Base-by-base conservation (phyloP, 1,140 invertebrate species). In the Orussus abietinus region DNA sequence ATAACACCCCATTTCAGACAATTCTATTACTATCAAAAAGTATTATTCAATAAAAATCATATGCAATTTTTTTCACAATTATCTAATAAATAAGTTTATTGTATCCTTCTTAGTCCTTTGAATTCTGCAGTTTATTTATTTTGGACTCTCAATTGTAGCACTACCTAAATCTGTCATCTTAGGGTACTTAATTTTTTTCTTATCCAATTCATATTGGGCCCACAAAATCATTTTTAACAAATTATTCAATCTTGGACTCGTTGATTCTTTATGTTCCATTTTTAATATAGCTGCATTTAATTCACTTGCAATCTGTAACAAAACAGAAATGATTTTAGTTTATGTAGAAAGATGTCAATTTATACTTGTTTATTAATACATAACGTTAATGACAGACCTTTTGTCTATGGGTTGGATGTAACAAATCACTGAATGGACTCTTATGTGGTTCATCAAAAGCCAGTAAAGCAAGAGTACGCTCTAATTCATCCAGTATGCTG, bases 391-490 rank as follows among this genome's bases (percentile, higher is more conserved):
- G n/a, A n/a, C n/a, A n/a, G n/a, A 91, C 90, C 80, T 96, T 96
- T 74, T 98, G 92, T 54, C 92, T 78, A 62, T 96, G 92, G 18
- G 90, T 87, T 4, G 88, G 83, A 54, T 92, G 84, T n/a, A 99
- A 73, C 10, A 99, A 75, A 69, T 98, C 93, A 26, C 91, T 88
- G 75, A 97, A 98, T 1, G 96, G 96, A 46, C 92, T 96, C 35
- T 82, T 84, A 51, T 90, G 84, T 1, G 96, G 96, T 57, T 98
- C 91, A 43, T 98, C 95, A 72, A 99, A 99, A 5, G 96, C 96
- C 6, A 99, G 71, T 10, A 99, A 72, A 0, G 96, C 94, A 22
- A 98, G 72, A 0, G 96, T 98, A 46, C 94, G 74, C 58, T 91
- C 88, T 14, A 90, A 59, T 72, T 90, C 87, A 12, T 76, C 77